These are phyloP conservation scores for Lasioglossum villosulum DNA, from an alignment of 2,888 invertebrate genomes.

Conservation along the genomic window DNA sequence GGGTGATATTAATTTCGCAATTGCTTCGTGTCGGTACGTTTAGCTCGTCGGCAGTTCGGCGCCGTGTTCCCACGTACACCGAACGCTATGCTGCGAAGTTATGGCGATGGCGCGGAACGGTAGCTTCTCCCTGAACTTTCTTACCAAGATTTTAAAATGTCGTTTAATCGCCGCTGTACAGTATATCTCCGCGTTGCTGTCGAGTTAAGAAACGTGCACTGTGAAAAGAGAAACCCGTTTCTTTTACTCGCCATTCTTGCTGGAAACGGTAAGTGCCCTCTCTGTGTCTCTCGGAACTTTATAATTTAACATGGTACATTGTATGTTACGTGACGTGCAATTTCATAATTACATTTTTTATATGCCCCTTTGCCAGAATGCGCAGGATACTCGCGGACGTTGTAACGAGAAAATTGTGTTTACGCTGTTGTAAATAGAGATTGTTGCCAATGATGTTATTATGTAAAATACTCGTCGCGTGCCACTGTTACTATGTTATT, in stretches of 20 bases:
- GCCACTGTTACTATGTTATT: neutral
- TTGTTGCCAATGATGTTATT: neutral
- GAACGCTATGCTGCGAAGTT: neutral
- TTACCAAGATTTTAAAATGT: conserved; percentile 1
- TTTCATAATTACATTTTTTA: conserved; percentile 2
- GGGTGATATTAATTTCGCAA: conserved; percentile 39
- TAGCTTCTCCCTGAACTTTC: neutral
- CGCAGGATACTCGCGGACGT: neutral
- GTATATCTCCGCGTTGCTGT: neutral
- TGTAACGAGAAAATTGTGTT: neutral
- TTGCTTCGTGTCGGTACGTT: conserved; percentile 33
- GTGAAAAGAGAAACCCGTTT: neutral
- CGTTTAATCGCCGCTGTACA: neutral
- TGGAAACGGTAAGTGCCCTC: neutral
- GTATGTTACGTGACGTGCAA: neutral
- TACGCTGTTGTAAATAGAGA: neutral
- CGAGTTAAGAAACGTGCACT: neutral
- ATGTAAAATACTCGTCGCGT: neutral
- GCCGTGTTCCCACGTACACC: neutral
- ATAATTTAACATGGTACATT: neutral
- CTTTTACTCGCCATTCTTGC: neutral
- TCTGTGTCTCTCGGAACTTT: neutral
- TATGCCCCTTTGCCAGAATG: neutral
- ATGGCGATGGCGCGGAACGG: neutral
- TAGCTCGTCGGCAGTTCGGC: neutral